A percentile compares a stretch with the other conserved stretches of the same genome.
These are phyloP conservation scores for Anguilla pacifica DNA, from an alignment of 2,797 vertebrate genomes.

Conservation along the genomic window DNA sequence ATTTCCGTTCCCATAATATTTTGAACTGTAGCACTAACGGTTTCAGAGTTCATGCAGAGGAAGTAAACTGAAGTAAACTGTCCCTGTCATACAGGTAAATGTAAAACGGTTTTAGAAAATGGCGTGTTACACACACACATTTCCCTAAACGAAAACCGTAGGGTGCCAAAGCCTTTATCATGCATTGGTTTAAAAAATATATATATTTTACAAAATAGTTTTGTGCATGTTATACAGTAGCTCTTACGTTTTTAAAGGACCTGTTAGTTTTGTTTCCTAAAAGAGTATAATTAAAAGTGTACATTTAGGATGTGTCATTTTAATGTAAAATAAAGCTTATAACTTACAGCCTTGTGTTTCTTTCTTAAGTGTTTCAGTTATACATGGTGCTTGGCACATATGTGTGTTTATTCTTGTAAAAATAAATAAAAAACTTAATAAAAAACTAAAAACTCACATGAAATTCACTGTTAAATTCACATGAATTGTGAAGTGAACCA, in stretches of 20 bases:
- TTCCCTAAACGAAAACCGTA: slow-evolving; percentile 28
- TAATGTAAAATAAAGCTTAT: slow-evolving; percentile 77
- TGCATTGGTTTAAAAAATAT: slow-evolving; percentile 46
- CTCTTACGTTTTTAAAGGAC: slow-evolving; percentile 38
- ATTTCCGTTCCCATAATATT: not conserved
- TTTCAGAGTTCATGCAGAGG: not conserved
- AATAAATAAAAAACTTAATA: not conserved
- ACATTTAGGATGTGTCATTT: slow-evolving; percentile 60
- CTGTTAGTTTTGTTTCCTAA: slow-evolving; percentile 57
- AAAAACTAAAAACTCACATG: not conserved
- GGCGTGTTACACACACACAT: slow-evolving; percentile 3
- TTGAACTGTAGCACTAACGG: not conserved
- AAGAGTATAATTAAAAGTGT: slow-evolving; percentile 56
- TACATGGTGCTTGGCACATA: not conserved
- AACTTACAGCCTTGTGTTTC: slow-evolving; percentile 54
- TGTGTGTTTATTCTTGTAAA: not conserved
- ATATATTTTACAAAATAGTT: slow-evolving; percentile 44
- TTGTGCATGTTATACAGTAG: slow-evolving; percentile 53
- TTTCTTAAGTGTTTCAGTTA: slow-evolving; percentile 20
- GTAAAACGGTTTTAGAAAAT: not conserved
- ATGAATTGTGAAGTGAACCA: not conserved
- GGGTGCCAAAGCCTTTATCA: slow-evolving; percentile 26
- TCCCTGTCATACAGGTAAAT: slow-evolving; percentile 30
- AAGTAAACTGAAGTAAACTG: slow-evolving; percentile 21
- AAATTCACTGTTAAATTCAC: not conserved